A percentile compares a stretch with the other conserved stretches of the same genome.
Conservation (phyloP, 2,113 vertebrate species). For the Cynocephalus volans region DNA sequence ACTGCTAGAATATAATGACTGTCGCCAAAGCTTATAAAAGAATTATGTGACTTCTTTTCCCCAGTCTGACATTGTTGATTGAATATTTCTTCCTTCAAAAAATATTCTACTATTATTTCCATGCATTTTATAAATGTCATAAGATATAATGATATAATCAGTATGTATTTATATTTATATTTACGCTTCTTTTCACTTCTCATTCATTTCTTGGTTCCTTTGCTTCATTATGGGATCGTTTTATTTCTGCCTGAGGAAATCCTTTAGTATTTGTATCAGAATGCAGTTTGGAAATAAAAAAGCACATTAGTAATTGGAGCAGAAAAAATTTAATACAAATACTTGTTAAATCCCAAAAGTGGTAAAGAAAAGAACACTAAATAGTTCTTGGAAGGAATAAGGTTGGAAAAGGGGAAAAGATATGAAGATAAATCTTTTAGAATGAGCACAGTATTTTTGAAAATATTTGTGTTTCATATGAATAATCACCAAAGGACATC, state of each 20-base stretch:
- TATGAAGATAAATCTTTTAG: background rate
- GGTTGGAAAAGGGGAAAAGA: background rate
- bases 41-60: background rate
- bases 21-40: background rate
- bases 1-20: background rate
- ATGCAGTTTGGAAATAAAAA: conserved; percentile 5
- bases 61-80: background rate
- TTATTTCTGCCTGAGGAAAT: conserved; percentile 46
- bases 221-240: background rate
- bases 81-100: background rate
- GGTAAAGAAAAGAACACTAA: background rate
- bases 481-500: background rate
- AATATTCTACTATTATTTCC: background rate
- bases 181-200: background rate
- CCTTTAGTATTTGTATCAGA: background rate
- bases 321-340: background rate
- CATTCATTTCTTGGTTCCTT: background rate
- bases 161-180: background rate
- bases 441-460: background rate
- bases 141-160: background rate
- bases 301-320: background rate
- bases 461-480: background rate
- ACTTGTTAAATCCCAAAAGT: background rate
- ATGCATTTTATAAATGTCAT: background rate
- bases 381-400: conserved; percentile 31